These are phyloP conservation scores for Pedionomus torquatus DNA, from an alignment of 2,113 vertebrate genomes.

Conservation along the genomic window DNA sequence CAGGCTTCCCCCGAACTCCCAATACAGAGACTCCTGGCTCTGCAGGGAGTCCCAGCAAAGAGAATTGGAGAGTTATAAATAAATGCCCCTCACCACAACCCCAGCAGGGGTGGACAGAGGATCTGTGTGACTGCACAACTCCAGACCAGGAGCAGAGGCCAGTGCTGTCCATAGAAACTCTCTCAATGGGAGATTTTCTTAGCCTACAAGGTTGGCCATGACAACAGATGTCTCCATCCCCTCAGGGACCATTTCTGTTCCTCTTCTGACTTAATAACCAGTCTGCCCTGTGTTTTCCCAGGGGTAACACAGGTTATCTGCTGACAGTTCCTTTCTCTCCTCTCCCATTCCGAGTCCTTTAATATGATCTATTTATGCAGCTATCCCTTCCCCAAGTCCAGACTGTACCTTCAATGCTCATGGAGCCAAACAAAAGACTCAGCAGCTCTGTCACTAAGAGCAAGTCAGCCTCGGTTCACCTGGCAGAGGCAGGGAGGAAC, in stretches of 20 bases:
- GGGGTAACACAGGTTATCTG: background rate
- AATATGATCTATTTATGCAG: background rate
- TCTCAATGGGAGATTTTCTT: background rate
- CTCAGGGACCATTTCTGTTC: background rate
- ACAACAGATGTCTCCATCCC: constrained; percentile 25
- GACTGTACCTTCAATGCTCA: background rate
- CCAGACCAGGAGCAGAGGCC: background rate
- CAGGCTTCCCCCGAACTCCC: background rate
- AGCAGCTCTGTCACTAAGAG: background rate
- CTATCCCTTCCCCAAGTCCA: background rate
- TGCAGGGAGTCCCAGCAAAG: background rate
- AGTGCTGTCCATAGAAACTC: background rate
- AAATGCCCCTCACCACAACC: background rate
- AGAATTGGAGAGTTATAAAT: background rate
- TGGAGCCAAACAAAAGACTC: background rate
- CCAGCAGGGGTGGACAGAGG: background rate
- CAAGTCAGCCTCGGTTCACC: background rate
- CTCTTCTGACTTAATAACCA: constrained; percentile 21
- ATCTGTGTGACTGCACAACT: background rate
- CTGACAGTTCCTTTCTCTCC: background rate
- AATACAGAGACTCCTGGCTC: background rate
- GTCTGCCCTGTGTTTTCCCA: background rate
- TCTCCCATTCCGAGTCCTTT: background rate
- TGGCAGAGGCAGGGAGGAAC: background rate
- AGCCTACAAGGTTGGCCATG: background rate